A percentile compares a stretch with the other conserved stretches of the same genome.
Evolutionary conservation across 2,888 invertebrate species (phyloP).

Genomic region (Rhingia rostrata): DNA sequence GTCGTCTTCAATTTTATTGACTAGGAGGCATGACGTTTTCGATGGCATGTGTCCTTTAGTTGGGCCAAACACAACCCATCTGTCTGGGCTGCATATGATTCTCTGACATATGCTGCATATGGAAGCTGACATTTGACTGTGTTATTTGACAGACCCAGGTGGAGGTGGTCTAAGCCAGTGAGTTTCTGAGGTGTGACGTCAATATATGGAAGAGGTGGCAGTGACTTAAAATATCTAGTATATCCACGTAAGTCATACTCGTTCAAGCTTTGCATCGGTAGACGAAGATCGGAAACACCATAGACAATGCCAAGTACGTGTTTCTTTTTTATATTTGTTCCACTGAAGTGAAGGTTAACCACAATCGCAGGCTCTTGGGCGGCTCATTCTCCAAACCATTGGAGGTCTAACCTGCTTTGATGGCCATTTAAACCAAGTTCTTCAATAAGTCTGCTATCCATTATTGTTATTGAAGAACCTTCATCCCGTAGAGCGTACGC

Average conservation of each 20-base stretch:
- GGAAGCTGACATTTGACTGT: slow-evolving; percentile 13
- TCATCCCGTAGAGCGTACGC: slow-evolving; percentile 58
- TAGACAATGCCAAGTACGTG: slow-evolving; percentile 30
- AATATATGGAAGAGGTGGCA: slow-evolving; percentile 20
- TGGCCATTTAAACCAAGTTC: slow-evolving; percentile 53
- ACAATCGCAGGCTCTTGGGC: slow-evolving; percentile 46
- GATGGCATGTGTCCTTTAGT: neutral
- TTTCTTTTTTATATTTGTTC: slow-evolving; percentile 21
- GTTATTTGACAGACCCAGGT: slow-evolving; percentile 41
- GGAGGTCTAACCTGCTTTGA: slow-evolving; percentile 38
- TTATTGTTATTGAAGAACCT: slow-evolving; percentile 65
- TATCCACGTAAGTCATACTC: slow-evolving; percentile 17
- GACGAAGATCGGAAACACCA: slow-evolving; percentile 18
- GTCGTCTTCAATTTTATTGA: slow-evolving; percentile 20
- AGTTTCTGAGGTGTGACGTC: slow-evolving; percentile 43
- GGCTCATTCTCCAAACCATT: slow-evolving; percentile 59
- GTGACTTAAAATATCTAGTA: slow-evolving; percentile 6
- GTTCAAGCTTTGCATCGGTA: slow-evolving; percentile 39
- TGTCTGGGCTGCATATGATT: slow-evolving; percentile 64
- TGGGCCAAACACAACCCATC: slow-evolving; percentile 67
- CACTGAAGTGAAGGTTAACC: slow-evolving; percentile 57
- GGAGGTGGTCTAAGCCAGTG: slow-evolving; percentile 51
- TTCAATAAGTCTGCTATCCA: slow-evolving; percentile 38
- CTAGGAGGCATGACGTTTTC: slow-evolving; percentile 14
- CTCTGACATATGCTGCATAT: no score